A percentile compares a stretch with the other conserved stretches of the same genome.
Evolutionary conservation across 2,888 invertebrate genomes (phyloP).

Genomic region (Leptopilina drosophilae): DNA sequence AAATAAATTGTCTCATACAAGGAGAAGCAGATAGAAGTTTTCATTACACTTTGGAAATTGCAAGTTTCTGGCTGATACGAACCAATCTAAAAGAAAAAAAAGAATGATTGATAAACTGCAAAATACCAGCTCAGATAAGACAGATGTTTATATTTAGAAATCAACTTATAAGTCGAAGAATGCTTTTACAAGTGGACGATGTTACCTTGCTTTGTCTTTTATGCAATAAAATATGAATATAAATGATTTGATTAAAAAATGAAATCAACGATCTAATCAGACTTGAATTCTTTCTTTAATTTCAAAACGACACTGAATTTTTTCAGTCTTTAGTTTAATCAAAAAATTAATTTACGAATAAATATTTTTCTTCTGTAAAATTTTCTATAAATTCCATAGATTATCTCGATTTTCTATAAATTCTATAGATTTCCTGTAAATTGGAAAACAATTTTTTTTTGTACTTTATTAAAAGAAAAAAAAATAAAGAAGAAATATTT

Average conservation of each 20-base stretch:
- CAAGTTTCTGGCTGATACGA: conserved; percentile 23
- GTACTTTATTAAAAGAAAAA: no score
- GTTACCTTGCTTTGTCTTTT: conserved; percentile 13
- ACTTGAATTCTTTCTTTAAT: background rate
- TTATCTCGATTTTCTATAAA: no score
- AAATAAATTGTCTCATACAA: background rate
- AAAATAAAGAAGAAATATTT: no score
- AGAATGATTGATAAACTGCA: conserved; percentile 24
- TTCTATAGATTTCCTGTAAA: no score
- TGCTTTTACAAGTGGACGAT: conserved; percentile 18
- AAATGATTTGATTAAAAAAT: conserved; percentile 3
- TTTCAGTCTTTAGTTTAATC: no score
- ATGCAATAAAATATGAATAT: conserved; percentile 9
- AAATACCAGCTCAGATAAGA: conserved; percentile 12
- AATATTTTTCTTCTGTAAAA: no score
- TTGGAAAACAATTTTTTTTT: no score
- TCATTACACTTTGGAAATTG: background rate
- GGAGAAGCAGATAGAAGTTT: no score
- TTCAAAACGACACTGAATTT: no score
- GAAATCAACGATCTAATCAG: conserved; percentile 9
- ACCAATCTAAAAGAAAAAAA: conserved; percentile 20
- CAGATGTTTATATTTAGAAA: conserved; percentile 25
- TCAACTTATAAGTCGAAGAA: conserved; percentile 12
- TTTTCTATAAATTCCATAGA: no score
- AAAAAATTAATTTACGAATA: no score